Conservation (phyloP, 2,797 vertebrate genomes). For the Coranthus polyacanthus region DNA sequence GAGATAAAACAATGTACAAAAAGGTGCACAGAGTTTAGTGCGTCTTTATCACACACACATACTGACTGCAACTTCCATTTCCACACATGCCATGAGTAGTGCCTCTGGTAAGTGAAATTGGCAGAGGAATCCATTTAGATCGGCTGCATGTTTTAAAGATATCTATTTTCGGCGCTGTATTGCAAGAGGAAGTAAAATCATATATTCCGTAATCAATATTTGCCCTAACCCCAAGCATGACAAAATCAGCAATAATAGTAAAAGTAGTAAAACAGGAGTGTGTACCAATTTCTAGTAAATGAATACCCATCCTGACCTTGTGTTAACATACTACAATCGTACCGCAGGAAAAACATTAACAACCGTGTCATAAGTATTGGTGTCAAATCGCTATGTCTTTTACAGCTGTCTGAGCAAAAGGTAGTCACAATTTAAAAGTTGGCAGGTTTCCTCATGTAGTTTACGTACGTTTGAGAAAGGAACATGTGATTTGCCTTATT, state of each 20-base stretch:
- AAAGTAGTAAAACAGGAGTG: background rate
- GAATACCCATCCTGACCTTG: background rate
- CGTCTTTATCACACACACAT: too few species aligned
- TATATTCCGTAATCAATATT: too few species aligned
- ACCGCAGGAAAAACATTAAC: constrained; percentile 13
- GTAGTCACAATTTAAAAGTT: background rate
- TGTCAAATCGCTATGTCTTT: background rate
- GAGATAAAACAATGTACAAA: too few species aligned
- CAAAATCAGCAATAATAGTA: constrained; percentile 8
- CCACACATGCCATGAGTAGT: too few species aligned
- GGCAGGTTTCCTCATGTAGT: background rate
- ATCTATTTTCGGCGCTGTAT: too few species aligned
- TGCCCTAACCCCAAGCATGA: background rate
- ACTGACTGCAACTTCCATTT: too few species aligned
- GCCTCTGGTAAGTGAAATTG: too few species aligned
- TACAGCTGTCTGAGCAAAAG: background rate
- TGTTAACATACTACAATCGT: background rate
- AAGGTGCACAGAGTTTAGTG: too few species aligned
- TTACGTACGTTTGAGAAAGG: too few species aligned
- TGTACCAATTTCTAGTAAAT: background rate
- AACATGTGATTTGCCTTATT: background rate
- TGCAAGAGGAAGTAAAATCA: too few species aligned
- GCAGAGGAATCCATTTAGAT: too few species aligned
- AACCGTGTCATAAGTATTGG: background rate
- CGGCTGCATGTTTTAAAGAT: too few species aligned